Evolutionary conservation across 30 jellyfish, hydroid and myxozoan species (phyloP).

Genomic region (Hydractinia echinata): DNA sequence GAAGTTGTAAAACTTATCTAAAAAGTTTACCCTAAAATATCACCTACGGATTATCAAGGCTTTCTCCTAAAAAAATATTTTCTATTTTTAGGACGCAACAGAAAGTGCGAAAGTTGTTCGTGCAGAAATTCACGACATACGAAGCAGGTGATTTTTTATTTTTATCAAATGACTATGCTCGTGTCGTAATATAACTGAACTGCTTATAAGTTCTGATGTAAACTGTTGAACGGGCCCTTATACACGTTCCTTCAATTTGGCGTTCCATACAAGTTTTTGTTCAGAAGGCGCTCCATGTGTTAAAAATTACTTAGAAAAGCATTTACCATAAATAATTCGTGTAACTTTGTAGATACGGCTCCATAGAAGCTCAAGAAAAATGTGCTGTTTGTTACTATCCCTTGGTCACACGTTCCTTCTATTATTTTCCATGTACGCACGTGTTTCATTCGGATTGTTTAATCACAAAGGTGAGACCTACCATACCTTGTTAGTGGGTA

Average conservation of each 20-base stretch:
- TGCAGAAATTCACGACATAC: constrained; percentile 78
- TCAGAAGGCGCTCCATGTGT: too few species aligned
- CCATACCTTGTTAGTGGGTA: too few species aligned
- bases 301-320: too few species aligned
- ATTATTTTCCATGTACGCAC: constrained; percentile 94
- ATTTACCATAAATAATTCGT: background rate
- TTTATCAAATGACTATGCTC: too few species aligned
- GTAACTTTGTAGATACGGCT: constrained; percentile 63
- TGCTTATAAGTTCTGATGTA: too few species aligned
- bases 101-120: constrained; percentile 96
- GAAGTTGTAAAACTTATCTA: too few species aligned
- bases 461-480: constrained; percentile 54
- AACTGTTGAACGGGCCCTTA: background rate
- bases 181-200: too few species aligned
- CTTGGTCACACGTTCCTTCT: constrained; percentile 90
- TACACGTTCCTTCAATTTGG: background rate
- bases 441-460: constrained; percentile 92
- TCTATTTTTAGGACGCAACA: constrained; percentile 86
- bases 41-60: too few species aligned
- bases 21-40: too few species aligned
- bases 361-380: constrained; percentile 87
- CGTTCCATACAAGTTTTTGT: too few species aligned
- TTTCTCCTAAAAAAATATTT: background rate
- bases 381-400: constrained; percentile 93
- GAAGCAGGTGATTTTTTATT: constrained; percentile 56